Evolutionary conservation across 1,140 invertebrate genomes (phyloP).

Genomic region (Aphaenogaster ashmeadi): DNA sequence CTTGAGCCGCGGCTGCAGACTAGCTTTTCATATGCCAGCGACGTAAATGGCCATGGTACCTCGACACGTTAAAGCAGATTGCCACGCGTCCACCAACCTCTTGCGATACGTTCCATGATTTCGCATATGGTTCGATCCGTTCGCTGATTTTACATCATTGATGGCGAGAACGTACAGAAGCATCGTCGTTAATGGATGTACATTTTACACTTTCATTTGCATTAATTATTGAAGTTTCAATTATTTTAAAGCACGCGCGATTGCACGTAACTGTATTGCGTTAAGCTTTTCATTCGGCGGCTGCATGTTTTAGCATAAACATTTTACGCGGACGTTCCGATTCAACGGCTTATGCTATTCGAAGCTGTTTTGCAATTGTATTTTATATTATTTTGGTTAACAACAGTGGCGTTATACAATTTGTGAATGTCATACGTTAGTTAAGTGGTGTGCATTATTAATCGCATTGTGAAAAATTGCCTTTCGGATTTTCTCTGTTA

Average conservation of each 20-base stretch:
- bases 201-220: conserved; percentile 70
- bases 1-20: conserved; percentile 68
- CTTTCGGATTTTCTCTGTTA: neutral
- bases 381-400: conserved; percentile 50
- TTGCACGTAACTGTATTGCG: conserved; percentile 38
- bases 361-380: conserved; percentile 45
- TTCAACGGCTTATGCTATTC: conserved; percentile 42
- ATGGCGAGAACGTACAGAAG: conserved; percentile 45
- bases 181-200: conserved; percentile 62
- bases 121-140: conserved; percentile 29
- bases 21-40: conserved; percentile 72
- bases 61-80: conserved; percentile 62
- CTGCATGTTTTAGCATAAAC: conserved; percentile 58
- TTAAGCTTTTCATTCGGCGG: conserved; percentile 55
- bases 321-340: conserved; percentile 45
- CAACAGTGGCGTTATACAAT: conserved; percentile 22
- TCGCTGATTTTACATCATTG: conserved; percentile 65
- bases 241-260: conserved; percentile 61
- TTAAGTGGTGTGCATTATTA: conserved; percentile 33
- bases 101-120: conserved; percentile 62
- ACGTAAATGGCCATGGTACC: conserved; percentile 70
- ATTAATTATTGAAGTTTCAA: conserved; percentile 69
- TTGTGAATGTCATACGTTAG: conserved; percentile 24
- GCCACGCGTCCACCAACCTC: conserved; percentile 35
- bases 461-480: conserved; percentile 30